Percentiles rank a stretch among this genome's conserved stretches.
These are phyloP conservation scores for Hippocampus guttulatus DNA, from an alignment of 2,113 vertebrate species.

Conservation along the genomic window DNA sequence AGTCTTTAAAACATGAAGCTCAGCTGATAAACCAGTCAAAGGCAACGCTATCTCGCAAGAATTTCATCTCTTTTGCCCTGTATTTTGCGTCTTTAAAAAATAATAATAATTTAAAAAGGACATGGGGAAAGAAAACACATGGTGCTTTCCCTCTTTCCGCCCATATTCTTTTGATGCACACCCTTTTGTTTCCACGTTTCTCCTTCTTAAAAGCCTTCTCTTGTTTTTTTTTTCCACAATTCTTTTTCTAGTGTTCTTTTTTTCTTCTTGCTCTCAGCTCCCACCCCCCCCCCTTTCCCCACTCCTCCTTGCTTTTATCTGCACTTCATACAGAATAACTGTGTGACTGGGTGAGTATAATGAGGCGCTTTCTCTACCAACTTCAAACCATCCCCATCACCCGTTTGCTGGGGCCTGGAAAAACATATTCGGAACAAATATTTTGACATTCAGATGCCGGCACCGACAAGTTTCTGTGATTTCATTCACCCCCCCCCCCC, in stretches of 20 bases:
- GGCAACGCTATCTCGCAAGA: conserved; percentile 46
- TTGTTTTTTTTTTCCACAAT: conserved; percentile 37
- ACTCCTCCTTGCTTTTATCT: conserved; percentile 68
- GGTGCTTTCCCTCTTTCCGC: conserved; percentile 47
- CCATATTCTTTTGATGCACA: conserved; percentile 62
- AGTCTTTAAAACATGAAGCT: conserved; percentile 57
- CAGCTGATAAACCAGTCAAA: conserved; percentile 56
- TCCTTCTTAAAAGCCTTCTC: conserved; percentile 57
- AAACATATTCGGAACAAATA: conserved; percentile 74
- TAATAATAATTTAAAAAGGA: conserved; percentile 11
- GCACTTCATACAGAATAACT: conserved; percentile 74
- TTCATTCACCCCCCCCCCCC: conserved; percentile 20
- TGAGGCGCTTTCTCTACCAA: conserved; percentile 74
- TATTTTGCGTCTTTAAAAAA: conserved; percentile 48
- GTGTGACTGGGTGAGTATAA: conserved; percentile 70
- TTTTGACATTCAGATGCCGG: conserved; percentile 70
- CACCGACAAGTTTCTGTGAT: not conserved
- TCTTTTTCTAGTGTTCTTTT: conserved; percentile 42
- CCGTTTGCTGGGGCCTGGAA: conserved; percentile 50
- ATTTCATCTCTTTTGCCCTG: conserved; percentile 60
- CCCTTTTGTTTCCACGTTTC: conserved; percentile 53
- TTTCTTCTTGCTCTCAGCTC: conserved; percentile 69
- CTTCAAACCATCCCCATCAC: conserved; percentile 67
- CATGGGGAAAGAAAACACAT: conserved; percentile 45
- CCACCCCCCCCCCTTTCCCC: conserved; percentile 14